Conservation (phyloP, 2,888 invertebrate species). For the Nymphalis c-album region DNA sequence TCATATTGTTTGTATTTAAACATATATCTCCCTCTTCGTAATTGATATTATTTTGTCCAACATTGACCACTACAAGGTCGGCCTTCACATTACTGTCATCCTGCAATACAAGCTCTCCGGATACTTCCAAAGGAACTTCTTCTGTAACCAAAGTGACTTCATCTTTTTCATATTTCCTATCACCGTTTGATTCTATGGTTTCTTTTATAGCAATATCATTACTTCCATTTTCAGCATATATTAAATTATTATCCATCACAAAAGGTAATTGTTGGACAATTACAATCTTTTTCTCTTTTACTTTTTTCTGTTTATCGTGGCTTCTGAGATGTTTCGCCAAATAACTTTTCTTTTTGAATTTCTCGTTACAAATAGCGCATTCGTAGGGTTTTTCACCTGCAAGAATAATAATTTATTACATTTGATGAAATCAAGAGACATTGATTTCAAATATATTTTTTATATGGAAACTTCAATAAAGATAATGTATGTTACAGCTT, state of each 20-base stretch:
- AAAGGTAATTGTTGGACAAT: constrained; percentile 40
- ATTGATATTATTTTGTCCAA: constrained; percentile 40
- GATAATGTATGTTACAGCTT: background rate
- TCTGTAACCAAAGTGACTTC: constrained; percentile 39
- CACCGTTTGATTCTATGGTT: background rate
- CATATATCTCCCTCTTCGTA: constrained; percentile 39
- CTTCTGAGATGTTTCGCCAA: constrained; percentile 60
- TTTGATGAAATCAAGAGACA: no score
- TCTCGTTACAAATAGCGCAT: constrained; percentile 58
- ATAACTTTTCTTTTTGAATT: constrained; percentile 61
- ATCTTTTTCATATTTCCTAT: constrained; percentile 20
- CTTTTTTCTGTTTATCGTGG: constrained; percentile 52
- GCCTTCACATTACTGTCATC: constrained; percentile 54
- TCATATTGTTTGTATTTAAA: constrained; percentile 50
- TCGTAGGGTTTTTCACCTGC: constrained; percentile 72
- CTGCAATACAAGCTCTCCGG: constrained; percentile 56
- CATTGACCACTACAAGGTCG: constrained; percentile 56
- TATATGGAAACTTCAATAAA: background rate
- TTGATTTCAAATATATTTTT: no score
- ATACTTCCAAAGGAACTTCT: constrained; percentile 55
- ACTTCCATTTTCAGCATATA: constrained; percentile 23
- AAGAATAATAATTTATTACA: no score
- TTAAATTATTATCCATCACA: constrained; percentile 27
- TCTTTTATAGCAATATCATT: constrained; percentile 2
- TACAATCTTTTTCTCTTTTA: constrained; percentile 40